Evolutionary conservation across 2,113 vertebrate genomes (phyloP).

Genomic region (Oreamnos americanus): DNA sequence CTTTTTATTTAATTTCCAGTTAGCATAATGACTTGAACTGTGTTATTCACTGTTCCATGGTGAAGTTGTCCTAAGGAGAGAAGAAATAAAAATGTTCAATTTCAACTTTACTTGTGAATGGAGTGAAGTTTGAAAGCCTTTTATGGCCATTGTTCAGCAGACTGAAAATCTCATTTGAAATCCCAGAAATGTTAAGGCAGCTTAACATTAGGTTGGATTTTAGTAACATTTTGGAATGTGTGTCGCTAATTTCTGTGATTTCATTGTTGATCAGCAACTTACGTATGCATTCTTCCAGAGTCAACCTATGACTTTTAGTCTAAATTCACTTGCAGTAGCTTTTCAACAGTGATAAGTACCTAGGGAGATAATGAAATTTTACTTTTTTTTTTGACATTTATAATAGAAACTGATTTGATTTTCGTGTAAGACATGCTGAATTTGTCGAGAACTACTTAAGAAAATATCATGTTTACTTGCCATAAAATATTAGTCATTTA

Average conservation of each 20-base stretch:
- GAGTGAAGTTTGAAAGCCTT: slow-evolving; percentile 21
- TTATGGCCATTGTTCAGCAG: slow-evolving; percentile 38
- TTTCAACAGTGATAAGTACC: not conserved
- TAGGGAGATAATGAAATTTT: not conserved
- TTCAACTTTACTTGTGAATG: slow-evolving; percentile 37
- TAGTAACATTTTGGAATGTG: slow-evolving; percentile 43
- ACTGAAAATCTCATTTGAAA: slow-evolving; percentile 61
- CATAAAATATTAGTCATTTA: slow-evolving; percentile 39
- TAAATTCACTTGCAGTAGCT: slow-evolving; percentile 7
- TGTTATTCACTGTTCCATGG: slow-evolving; percentile 65
- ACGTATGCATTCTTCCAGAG: not conserved
- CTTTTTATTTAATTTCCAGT: slow-evolving; percentile 64
- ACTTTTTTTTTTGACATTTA: not conserved
- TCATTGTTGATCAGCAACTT: slow-evolving; percentile 22
- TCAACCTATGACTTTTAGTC: not conserved
- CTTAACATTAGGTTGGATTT: slow-evolving; percentile 4
- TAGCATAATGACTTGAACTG: slow-evolving; percentile 39
- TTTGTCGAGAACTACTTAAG: slow-evolving; percentile 41
- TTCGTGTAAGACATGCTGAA: slow-evolving; percentile 16
- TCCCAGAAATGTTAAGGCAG: slow-evolving; percentile 18
- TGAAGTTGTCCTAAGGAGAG: slow-evolving; percentile 68
- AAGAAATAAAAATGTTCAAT: slow-evolving; percentile 61
- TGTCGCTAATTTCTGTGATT: not conserved
- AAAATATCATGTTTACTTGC: slow-evolving; percentile 13
- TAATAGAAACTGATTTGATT: slow-evolving; percentile 21